Conservation (phyloP, 1,140 invertebrate species). For the Brachionus sp. region DNA sequence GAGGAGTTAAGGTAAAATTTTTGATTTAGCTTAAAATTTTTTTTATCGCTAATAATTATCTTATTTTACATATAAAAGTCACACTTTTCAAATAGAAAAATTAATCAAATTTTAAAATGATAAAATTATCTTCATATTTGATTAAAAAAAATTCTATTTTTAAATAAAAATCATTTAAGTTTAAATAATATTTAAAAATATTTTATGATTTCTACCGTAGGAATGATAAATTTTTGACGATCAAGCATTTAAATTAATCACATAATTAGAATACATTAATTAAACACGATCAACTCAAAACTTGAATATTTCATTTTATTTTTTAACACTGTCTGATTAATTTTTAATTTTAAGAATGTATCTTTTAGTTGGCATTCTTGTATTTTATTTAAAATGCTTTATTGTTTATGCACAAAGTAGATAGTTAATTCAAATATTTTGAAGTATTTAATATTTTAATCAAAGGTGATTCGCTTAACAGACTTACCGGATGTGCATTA, state of each 20-base stretch:
- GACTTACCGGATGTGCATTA: background rate
- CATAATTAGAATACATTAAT: background rate
- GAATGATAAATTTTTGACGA: background rate
- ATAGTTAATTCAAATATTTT: background rate
- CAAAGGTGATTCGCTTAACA: background rate
- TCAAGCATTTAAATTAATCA: background rate
- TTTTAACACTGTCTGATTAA: background rate
- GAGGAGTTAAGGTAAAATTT: too few species aligned
- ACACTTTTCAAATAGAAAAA: too few species aligned
- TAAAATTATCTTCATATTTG: too few species aligned
- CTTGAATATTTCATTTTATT: background rate
- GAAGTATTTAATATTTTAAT: background rate
- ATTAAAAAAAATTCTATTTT: too few species aligned
- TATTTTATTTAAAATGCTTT: background rate
- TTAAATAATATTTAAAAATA: too few species aligned
- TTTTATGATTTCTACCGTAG: too few species aligned
- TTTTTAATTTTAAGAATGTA: background rate
- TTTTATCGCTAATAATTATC: too few species aligned
- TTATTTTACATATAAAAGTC: too few species aligned
- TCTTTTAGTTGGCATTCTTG: background rate
- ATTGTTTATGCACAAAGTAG: background rate
- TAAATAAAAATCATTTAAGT: too few species aligned
- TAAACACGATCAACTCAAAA: background rate
- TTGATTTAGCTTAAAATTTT: too few species aligned
- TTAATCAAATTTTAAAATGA: too few species aligned